Percentiles rank a stretch among this genome's conserved stretches.
phyloP scores from a whole-genome alignment of 1,140 invertebrate genomes.

The Caenorhabditis brenneri region DNA sequence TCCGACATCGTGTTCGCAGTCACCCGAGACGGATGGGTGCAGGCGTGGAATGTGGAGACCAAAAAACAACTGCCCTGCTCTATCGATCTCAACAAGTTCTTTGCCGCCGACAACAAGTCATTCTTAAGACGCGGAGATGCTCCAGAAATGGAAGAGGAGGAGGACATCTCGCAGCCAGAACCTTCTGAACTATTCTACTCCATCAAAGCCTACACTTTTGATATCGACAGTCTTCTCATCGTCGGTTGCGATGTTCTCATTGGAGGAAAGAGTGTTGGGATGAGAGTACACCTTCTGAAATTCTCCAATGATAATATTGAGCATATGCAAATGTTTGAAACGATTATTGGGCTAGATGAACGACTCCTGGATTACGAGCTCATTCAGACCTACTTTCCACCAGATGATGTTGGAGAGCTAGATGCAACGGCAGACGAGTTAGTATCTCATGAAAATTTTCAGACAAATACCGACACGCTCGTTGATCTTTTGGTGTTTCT shows the following conservation, averaged over 20 bases:
- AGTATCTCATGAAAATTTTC: no score
- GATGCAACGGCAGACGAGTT: background rate
- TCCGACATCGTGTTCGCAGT: background rate
- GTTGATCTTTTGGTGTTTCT: no score
- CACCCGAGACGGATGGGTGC: slow-evolving; percentile 4
- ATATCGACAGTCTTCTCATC: background rate
- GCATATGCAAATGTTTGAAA: slow-evolving; percentile 12
- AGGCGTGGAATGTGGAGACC: slow-evolving; percentile 6
- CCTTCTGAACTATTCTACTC: background rate
- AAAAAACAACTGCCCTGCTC: background rate
- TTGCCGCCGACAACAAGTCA: background rate
- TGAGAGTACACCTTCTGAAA: slow-evolving; percentile 14
- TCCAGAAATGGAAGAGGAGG: background rate
- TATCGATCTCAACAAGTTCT: background rate
- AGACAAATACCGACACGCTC: no score
- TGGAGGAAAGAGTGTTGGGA: background rate
- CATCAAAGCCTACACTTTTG: slow-evolving; percentile 2
- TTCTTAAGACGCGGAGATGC: background rate
- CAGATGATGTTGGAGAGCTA: background rate
- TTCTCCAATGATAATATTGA: background rate
- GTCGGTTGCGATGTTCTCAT: background rate
- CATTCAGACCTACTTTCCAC: slow-evolving; percentile 26
- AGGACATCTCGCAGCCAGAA: background rate
- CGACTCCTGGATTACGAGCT: background rate
- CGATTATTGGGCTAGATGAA: background rate